These are phyloP conservation scores for Lydus trimaculatus DNA, from an alignment of 2,888 invertebrate species.

Conservation along the genomic window DNA sequence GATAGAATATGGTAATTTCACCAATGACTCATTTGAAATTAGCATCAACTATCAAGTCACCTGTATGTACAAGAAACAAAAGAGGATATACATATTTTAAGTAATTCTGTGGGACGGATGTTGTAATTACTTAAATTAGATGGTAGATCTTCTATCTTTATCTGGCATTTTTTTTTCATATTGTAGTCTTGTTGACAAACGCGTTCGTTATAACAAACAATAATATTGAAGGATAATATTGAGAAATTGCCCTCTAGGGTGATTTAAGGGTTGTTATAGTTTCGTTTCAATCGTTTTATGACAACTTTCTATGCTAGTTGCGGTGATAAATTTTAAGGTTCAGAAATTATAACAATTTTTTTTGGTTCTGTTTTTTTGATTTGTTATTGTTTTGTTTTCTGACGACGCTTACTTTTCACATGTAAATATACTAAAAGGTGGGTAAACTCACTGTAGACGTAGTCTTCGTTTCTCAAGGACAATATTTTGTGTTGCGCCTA, in stretches of 20 bases:
- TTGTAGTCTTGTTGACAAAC: background rate
- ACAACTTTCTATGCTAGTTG: background rate
- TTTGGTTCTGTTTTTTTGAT: background rate
- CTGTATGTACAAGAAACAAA: constrained; percentile 11
- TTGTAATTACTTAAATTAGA: constrained; percentile 16
- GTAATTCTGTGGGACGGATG: constrained; percentile 19
- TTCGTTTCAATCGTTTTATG: background rate
- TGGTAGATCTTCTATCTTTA: background rate
- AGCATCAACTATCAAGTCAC: constrained; percentile 11
- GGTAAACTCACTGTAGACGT: constrained; percentile 42
- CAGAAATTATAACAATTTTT: background rate
- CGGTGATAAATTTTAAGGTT: background rate
- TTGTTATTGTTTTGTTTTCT: background rate
- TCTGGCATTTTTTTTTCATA: constrained; percentile 17
- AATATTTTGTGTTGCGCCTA: background rate
- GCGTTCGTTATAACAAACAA: background rate
- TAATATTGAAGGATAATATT: background rate
- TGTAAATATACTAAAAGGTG: constrained; percentile 26
- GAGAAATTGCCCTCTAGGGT: background rate
- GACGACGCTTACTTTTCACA: background rate
- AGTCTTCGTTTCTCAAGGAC: background rate
- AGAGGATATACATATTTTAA: constrained; percentile 16
- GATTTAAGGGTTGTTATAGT: background rate
- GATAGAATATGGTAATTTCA: background rate
- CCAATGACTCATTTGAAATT: constrained; percentile 5